Conservation (phyloP, 2,113 vertebrate species). For the Cephalopterus ornatus region DNA sequence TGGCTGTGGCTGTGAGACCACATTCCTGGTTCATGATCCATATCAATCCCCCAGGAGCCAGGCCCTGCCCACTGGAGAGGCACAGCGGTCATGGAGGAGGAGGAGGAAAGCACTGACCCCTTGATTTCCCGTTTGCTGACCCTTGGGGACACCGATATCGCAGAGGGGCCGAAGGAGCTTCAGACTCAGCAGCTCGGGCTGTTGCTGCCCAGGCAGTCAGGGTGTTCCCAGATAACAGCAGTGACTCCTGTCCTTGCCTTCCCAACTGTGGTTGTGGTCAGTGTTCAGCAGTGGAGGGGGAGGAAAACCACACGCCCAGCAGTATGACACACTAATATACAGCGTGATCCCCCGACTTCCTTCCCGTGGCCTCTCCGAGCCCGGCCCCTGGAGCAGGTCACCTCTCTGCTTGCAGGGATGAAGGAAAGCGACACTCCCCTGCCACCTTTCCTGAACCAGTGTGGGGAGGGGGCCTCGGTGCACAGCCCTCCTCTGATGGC, state of each 20-base stretch:
- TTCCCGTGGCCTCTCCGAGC: not conserved
- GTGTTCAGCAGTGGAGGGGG: not conserved
- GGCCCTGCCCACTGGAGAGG: not conserved
- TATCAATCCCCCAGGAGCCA: not conserved
- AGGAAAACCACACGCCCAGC: not conserved
- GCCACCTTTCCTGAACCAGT: not conserved
- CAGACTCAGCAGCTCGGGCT: not conserved
- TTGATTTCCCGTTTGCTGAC: not conserved
- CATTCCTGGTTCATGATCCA: not conserved
- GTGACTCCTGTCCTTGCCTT: not conserved
- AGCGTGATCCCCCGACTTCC: not conserved
- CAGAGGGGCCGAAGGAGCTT: not conserved
- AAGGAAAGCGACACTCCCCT: constrained; percentile 24
- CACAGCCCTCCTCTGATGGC: rapidly evolving
- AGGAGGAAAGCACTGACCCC: not conserved
- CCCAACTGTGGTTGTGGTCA: not conserved
- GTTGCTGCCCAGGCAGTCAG: not conserved
- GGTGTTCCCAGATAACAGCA: not conserved
- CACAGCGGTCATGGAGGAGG: not conserved
- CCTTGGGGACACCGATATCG: not conserved
- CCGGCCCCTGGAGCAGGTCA: not conserved
- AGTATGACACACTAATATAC: not conserved
- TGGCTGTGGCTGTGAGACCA: not conserved
- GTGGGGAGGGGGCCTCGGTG: not conserved
- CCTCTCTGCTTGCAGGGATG: not conserved